phyloP scores from a whole-genome alignment of 2,797 vertebrate species.

The Cheirogaleus major region DNA sequence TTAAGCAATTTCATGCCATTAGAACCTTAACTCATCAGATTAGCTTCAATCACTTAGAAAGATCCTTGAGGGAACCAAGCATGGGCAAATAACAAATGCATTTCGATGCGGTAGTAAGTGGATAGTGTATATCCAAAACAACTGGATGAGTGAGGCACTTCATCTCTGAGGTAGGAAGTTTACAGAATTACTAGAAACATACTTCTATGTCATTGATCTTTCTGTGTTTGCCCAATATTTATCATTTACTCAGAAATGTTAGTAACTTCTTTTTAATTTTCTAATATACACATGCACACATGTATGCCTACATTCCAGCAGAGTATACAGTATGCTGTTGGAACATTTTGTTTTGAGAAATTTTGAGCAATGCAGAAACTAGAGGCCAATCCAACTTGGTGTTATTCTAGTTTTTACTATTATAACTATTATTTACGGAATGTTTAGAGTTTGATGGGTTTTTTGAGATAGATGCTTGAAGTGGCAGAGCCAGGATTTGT shows the following conservation, averaged over 20 bases:
- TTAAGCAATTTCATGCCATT: slow-evolving; percentile 32
- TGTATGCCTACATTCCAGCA: background rate
- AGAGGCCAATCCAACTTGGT: background rate
- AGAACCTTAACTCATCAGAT: slow-evolving; percentile 48
- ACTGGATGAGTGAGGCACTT: background rate
- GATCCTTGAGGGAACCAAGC: background rate
- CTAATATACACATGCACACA: background rate
- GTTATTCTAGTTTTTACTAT: background rate
- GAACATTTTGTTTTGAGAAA: background rate
- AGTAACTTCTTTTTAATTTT: background rate
- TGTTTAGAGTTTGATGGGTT: background rate
- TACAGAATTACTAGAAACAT: background rate
- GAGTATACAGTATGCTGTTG: background rate
- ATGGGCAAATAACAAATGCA: background rate
- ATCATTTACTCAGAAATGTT: background rate
- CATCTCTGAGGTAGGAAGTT: background rate
- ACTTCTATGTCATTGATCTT: background rate
- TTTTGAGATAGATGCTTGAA: background rate
- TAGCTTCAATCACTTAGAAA: slow-evolving; percentile 42
- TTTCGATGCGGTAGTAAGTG: background rate
- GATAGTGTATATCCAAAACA: background rate
- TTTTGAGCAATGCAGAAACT: background rate
- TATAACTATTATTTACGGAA: background rate
- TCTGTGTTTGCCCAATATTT: background rate
- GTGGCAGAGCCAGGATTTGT: background rate